Percentiles rank a stretch among this genome's conserved stretches.
These are phyloP conservation scores for Acipenser transmontanus DNA, from an alignment of 2,797 vertebrate species.

Conservation along the genomic window DNA sequence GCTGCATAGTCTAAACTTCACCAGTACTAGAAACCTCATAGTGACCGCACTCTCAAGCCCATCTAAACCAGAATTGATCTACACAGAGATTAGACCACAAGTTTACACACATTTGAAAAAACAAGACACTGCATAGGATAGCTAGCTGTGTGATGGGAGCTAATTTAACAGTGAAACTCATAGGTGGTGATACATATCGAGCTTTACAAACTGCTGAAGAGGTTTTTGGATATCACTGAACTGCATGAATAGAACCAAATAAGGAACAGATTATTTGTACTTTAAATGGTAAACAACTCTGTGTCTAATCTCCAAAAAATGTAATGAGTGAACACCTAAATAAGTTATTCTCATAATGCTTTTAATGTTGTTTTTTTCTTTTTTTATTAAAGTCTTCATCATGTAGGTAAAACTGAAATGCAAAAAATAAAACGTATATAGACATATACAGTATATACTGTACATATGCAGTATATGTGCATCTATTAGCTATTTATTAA, in stretches of 20 bases:
- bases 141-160: too few species aligned
- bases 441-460: too few species aligned
- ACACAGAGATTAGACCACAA: conserved; percentile 17
- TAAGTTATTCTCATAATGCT: conserved; percentile 15
- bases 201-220: neutral
- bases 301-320: conserved; percentile 3
- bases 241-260: neutral
- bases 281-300: conserved; percentile 13
- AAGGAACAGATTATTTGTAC: neutral
- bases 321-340: conserved; percentile 3
- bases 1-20: conserved; percentile 5
- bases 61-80: conserved; percentile 19
- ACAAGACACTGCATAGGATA: neutral
- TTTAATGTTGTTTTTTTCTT: conserved; percentile 6
- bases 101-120: conserved; percentile 10
- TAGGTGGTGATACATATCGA: too few species aligned
- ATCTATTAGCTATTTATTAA: too few species aligned
- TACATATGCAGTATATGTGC: too few species aligned
- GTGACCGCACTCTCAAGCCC: conserved; percentile 5
- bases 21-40: conserved; percentile 10
- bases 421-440: too few species aligned
- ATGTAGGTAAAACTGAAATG: too few species aligned
- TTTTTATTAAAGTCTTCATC: too few species aligned
- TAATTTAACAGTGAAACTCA: too few species aligned
- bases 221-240: neutral